Conservation (phyloP, 1,140 invertebrate species). For the Conopomorpha cramerella region DNA sequence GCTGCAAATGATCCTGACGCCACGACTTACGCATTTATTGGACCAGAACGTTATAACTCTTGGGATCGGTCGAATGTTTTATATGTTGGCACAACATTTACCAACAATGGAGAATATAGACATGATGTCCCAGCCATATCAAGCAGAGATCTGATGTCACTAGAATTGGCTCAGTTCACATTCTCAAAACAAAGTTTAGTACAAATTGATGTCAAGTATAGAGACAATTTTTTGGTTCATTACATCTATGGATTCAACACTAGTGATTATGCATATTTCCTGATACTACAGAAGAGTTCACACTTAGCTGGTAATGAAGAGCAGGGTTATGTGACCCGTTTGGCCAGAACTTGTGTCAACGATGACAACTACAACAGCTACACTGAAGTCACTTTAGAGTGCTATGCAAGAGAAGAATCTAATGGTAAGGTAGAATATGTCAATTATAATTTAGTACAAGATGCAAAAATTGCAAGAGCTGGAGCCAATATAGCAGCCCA, state of each 20-base stretch:
- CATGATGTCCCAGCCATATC: slow-evolving; percentile 93
- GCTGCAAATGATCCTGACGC: slow-evolving; percentile 90
- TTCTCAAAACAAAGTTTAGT: slow-evolving; percentile 86
- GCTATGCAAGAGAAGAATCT: slow-evolving; percentile 61
- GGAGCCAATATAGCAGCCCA: slow-evolving; percentile 79
- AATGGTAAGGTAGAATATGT: slow-evolving; percentile 55
- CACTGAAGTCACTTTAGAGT: slow-evolving; percentile 91
- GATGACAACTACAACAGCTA: slow-evolving; percentile 95
- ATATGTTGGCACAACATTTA: slow-evolving; percentile 94
- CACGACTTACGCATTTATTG: slow-evolving; percentile 93
- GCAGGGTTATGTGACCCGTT: slow-evolving; percentile 84
- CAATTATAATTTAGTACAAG: slow-evolving; percentile 89
- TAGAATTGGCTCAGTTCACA: slow-evolving; percentile 80
- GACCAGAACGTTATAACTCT: slow-evolving; percentile 81
- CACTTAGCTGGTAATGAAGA: slow-evolving; percentile 87
- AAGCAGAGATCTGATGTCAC: slow-evolving; percentile 77
- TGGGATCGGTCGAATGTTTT: slow-evolving; percentile 81
- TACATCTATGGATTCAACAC: slow-evolving; percentile 96
- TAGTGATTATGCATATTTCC: slow-evolving; percentile 92
- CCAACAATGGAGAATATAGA: slow-evolving; percentile 88
- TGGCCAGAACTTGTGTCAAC: slow-evolving; percentile 90
- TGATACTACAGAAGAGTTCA: slow-evolving; percentile 91
- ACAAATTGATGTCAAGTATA: slow-evolving; percentile 92
- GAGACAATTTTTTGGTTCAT: slow-evolving; percentile 92
- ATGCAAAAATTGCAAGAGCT: slow-evolving; percentile 83